Conservation (phyloP, 2,797 vertebrate genomes). For the Cygnus olor region DNA sequence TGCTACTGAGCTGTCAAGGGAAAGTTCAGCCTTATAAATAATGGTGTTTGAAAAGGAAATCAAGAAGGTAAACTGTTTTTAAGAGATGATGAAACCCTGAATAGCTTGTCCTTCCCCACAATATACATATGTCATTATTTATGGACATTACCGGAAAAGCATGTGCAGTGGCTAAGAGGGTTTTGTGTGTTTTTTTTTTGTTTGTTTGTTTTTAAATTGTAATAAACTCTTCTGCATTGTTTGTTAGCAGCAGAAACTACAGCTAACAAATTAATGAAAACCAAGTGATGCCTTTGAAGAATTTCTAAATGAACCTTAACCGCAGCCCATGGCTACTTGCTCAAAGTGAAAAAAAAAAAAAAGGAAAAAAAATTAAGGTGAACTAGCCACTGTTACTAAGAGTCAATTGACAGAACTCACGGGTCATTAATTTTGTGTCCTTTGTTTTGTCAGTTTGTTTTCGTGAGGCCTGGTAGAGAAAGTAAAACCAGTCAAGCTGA, state of each 20-base stretch:
- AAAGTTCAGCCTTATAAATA: conserved; percentile 53
- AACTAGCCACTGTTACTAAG: conserved; percentile 88
- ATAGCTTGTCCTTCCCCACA: not conserved
- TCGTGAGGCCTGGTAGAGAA: conserved; percentile 92
- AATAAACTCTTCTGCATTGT: conserved; percentile 25
- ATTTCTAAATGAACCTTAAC: conserved; percentile 87
- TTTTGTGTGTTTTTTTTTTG: too few species aligned
- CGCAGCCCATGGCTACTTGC: conserved; percentile 83
- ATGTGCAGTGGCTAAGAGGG: not conserved
- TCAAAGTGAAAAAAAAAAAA: conserved; percentile 70
- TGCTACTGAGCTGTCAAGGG: conserved; percentile 24
- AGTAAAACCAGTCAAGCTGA: conserved; percentile 99
- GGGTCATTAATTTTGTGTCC: conserved; percentile 99
- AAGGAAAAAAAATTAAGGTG: conserved; percentile 80
- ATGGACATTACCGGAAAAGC: not conserved
- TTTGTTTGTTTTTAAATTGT: not conserved
- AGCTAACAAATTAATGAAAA: conserved; percentile 90
- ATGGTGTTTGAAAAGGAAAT: conserved; percentile 50
- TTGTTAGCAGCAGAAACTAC: conserved; percentile 66
- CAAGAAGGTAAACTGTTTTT: conserved; percentile 29
- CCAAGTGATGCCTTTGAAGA: conserved; percentile 82
- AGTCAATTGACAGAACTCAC: conserved; percentile 93
- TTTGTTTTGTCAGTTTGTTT: conserved; percentile 99
- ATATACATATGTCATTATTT: conserved; percentile 6
- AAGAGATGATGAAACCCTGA: conserved; percentile 25